A percentile compares a stretch with the other conserved stretches of the same genome.
These are phyloP conservation scores for Pentamera pediparva DNA, from an alignment of 53 echinoderm and acorn worm species.

Conservation along the genomic window DNA sequence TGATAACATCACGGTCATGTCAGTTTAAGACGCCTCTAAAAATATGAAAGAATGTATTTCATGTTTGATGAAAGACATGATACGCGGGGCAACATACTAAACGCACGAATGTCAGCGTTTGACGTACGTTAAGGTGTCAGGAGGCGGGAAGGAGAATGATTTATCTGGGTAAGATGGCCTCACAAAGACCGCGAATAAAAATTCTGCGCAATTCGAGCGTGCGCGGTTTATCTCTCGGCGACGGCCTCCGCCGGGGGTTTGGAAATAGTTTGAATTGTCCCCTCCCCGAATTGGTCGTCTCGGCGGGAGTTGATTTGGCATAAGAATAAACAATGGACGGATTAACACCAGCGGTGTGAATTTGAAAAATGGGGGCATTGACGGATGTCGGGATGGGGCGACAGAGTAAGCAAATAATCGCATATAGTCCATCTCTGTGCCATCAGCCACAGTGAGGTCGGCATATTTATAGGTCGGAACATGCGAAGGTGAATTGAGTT, in stretches of 20 bases:
- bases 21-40: background rate
- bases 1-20: background rate
- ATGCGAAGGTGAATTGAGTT: no score
- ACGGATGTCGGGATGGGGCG: background rate
- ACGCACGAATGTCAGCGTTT: background rate
- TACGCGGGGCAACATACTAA: background rate
- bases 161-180: conserved; percentile 28
- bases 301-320: conserved; percentile 22
- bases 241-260: background rate
- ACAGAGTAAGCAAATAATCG: no score
- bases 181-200: conserved; percentile 21
- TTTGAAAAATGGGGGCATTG: conserved; percentile 23
- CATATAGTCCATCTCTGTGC: no score
- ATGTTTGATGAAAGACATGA: conserved; percentile 2
- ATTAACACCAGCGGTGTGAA: conserved; percentile 6
- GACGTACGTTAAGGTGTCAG: conserved; percentile 11
- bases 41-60: conserved; percentile 8
- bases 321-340: conserved; percentile 18
- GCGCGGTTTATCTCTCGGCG: conserved; percentile 7
- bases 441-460: no score
- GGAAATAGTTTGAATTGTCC: conserved; percentile 7
- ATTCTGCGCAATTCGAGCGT: conserved; percentile 21
- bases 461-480: no score
- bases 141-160: conserved; percentile 23
- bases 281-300: background rate